Percentiles rank a stretch among this genome's conserved stretches.
Conservation (phyloP, 2,888 invertebrate species). For the Melinaea menophilus region DNA sequence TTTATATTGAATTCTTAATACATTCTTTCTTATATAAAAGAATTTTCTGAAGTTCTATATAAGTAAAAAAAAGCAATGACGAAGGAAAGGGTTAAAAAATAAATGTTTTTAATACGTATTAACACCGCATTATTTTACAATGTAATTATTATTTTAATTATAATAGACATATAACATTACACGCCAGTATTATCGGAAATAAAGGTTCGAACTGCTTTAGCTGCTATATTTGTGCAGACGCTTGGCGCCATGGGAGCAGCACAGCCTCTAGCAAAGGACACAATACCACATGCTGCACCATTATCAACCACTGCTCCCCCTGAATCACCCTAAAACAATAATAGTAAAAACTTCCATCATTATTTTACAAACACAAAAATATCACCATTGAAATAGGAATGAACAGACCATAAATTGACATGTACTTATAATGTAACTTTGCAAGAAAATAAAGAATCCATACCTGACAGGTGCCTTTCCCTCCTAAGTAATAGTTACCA, state of each 20-base stretch:
- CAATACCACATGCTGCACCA: slow-evolving; percentile 55
- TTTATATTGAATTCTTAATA: too few species aligned
- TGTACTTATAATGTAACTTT: not conserved
- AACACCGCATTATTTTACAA: not conserved
- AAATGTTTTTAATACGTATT: not conserved
- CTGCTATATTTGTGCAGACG: slow-evolving; percentile 55
- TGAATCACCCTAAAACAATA: slow-evolving; percentile 52
- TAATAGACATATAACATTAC: not conserved
- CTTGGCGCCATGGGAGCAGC: slow-evolving; percentile 52
- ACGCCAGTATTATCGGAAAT: slow-evolving; percentile 49
- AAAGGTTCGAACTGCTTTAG: slow-evolving; percentile 48
- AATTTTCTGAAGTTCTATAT: too few species aligned
- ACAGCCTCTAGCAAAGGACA: slow-evolving; percentile 59
- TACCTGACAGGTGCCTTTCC: slow-evolving; percentile 67
- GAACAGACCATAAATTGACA: too few species aligned
- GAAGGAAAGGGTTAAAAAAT: too few species aligned
- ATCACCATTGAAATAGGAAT: not conserved
- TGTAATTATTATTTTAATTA: too few species aligned
- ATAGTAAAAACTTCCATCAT: not conserved
- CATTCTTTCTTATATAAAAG: too few species aligned
- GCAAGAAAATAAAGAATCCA: not conserved
- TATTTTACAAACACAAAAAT: not conserved
- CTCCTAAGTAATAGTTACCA: slow-evolving; percentile 62
- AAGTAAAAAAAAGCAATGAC: too few species aligned
- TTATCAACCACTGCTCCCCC: slow-evolving; percentile 59